A percentile compares a stretch with the other conserved stretches of the same genome.
Evolutionary conservation across 1,140 invertebrate genomes (phyloP).

Genomic region (Archegozetes longisetosus): DNA sequence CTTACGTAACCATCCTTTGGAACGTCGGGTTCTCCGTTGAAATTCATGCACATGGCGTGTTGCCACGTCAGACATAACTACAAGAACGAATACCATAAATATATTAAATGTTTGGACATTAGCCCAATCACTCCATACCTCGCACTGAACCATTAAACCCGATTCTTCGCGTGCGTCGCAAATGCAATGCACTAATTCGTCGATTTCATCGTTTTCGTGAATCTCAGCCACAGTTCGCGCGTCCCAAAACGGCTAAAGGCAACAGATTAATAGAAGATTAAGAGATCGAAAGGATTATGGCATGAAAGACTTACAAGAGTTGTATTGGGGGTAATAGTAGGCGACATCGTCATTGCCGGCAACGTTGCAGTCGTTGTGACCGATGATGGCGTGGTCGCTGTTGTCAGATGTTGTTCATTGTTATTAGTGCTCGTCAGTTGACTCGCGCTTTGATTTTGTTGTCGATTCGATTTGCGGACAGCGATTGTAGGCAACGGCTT

Average conservation of each 20-base stretch:
- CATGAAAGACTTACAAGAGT: too few relatives aligned
- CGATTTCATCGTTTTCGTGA: slow-evolving; percentile 20
- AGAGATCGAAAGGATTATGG: too few relatives aligned
- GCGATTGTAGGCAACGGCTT: not conserved
- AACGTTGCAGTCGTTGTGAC: too few relatives aligned
- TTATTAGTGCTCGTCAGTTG: too few relatives aligned
- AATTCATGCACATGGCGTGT: slow-evolving; percentile 70
- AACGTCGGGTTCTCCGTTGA: slow-evolving; percentile 57
- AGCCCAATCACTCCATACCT: slow-evolving; percentile 43
- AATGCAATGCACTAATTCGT: slow-evolving; percentile 71
- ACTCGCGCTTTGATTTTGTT: too few relatives aligned
- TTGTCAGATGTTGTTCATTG: too few relatives aligned
- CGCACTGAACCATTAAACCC: slow-evolving; percentile 87
- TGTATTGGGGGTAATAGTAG: too few relatives aligned
- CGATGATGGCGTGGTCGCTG: too few relatives aligned
- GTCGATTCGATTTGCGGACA: too few relatives aligned
- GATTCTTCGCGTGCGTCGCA: slow-evolving; percentile 71
- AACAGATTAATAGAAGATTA: not conserved
- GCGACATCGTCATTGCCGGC: too few relatives aligned
- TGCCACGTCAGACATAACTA: slow-evolving; percentile 74
- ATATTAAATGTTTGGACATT: not conserved
- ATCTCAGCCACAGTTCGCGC: slow-evolving; percentile 9
- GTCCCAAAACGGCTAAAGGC: slow-evolving; percentile 12
- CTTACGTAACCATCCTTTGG: slow-evolving; percentile 55
- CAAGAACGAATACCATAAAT: not conserved